Percentiles rank a stretch among this genome's conserved stretches.
phyloP scores from a whole-genome alignment of 2,797 vertebrate species.

The Podargus strigoides region DNA sequence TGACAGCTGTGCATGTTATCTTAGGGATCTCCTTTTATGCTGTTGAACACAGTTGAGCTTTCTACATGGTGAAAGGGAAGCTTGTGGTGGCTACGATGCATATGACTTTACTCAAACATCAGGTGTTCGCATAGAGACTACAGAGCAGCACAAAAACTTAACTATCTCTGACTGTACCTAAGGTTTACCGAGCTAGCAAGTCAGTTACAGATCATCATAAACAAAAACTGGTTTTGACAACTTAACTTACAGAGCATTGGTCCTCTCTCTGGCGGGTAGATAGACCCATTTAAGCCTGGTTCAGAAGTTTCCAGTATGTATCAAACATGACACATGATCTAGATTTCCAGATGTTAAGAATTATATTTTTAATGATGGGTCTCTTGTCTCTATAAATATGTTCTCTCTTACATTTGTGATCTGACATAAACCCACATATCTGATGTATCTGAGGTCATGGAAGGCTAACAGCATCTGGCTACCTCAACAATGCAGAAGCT shows the following conservation, averaged over 20 bases:
- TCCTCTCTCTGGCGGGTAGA: background rate
- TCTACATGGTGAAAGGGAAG: background rate
- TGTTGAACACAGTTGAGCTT: background rate
- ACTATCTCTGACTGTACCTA: background rate
- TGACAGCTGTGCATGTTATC: background rate
- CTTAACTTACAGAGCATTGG: background rate
- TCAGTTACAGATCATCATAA: background rate
- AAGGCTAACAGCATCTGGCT: background rate
- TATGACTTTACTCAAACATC: background rate
- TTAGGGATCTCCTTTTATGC: background rate
- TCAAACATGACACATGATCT: background rate
- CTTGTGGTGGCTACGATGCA: background rate
- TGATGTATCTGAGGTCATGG: background rate
- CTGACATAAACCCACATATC: background rate
- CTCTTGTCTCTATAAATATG: background rate
- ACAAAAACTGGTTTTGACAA: background rate
- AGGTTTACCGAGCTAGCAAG: background rate
- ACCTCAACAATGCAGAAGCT: background rate
- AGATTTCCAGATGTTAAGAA: background rate
- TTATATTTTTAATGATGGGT: background rate
- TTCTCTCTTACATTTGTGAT: background rate
- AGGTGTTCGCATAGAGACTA: background rate
- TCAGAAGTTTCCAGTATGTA: background rate
- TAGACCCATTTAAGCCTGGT: background rate
- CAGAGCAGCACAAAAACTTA: background rate